Conservation (phyloP, 2,888 invertebrate species). For the Muscina levida region DNA sequence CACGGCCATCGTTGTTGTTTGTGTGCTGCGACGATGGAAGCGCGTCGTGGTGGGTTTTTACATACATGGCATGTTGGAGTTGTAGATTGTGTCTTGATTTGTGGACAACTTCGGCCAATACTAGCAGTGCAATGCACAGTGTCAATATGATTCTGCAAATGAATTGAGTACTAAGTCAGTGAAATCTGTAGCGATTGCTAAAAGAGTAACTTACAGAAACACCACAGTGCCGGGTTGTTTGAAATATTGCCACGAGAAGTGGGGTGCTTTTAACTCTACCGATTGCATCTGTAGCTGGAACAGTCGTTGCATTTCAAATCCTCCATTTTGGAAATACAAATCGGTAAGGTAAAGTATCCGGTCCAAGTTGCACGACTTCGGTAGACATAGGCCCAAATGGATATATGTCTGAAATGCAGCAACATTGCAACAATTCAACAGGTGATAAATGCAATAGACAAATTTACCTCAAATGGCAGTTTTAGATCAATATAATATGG, state of each 20-base stretch:
- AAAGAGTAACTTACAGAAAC: slow-evolving; percentile 71
- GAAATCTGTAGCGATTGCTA: no score
- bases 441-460: slow-evolving; percentile 9
- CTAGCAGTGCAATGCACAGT: slow-evolving; percentile 54
- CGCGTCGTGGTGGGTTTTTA: slow-evolving; percentile 7
- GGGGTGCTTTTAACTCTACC: slow-evolving; percentile 70
- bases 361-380: slow-evolving; percentile 76
- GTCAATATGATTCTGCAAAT: slow-evolving; percentile 63
- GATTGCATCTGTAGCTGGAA: slow-evolving; percentile 73
- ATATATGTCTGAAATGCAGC: slow-evolving; percentile 70
- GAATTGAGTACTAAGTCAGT: no score
- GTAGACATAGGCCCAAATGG: slow-evolving; percentile 80
- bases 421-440: no score
- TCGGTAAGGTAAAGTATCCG: slow-evolving; percentile 72
- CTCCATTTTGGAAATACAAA: slow-evolving; percentile 73
- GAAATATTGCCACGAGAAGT: slow-evolving; percentile 72
- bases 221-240: slow-evolving; percentile 69
- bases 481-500: slow-evolving; percentile 72
- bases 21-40: slow-evolving; percentile 7
- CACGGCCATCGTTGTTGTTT: slow-evolving; percentile 1
- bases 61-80: slow-evolving; percentile 47
- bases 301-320: slow-evolving; percentile 72
- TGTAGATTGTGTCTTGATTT: slow-evolving; percentile 60
- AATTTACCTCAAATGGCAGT: slow-evolving; percentile 72
- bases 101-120: slow-evolving; percentile 69